phyloP scores from a whole-genome alignment of 2,113 vertebrate genomes.

The Alethe diademata region DNA sequence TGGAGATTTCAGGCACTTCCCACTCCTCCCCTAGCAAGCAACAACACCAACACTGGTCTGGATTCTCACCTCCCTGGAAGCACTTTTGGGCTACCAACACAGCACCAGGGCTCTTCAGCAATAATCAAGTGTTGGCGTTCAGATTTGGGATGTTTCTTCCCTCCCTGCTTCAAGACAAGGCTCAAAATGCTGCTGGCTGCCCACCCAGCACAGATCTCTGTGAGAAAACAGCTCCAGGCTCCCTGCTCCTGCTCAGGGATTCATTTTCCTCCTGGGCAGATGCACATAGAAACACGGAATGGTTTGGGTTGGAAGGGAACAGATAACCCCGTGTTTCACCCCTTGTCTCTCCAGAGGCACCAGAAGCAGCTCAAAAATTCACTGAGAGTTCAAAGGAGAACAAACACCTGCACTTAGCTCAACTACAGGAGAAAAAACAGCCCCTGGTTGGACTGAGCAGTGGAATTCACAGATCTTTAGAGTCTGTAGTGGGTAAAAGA shows the following conservation, averaged over 20 bases:
- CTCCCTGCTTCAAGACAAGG: background rate
- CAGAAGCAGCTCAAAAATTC: background rate
- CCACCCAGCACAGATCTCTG: background rate
- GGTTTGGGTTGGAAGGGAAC: background rate
- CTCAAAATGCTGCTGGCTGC: background rate
- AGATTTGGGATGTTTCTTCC: background rate
- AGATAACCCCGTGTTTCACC: background rate
- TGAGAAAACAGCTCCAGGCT: background rate
- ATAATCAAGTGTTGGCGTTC: background rate
- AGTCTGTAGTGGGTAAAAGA: background rate
- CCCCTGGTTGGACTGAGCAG: background rate
- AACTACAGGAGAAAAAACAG: background rate
- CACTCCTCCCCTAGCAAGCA: background rate
- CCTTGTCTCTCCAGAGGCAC: background rate
- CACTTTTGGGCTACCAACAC: background rate
- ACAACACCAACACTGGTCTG: background rate
- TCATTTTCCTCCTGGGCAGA: background rate
- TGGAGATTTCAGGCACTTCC: slow-evolving; percentile 15
- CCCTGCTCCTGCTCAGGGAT: accelerated
- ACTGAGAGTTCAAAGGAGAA: background rate
- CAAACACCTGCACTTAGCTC: background rate
- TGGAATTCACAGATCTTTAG: background rate
- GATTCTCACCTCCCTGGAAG: background rate
- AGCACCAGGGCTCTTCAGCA: background rate
- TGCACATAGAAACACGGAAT: background rate